Evolutionary conservation across 1,140 invertebrate genomes (phyloP), one percentile per base, ranked within the genome.

Genomic region (Drosophila sechellia): DNA sequence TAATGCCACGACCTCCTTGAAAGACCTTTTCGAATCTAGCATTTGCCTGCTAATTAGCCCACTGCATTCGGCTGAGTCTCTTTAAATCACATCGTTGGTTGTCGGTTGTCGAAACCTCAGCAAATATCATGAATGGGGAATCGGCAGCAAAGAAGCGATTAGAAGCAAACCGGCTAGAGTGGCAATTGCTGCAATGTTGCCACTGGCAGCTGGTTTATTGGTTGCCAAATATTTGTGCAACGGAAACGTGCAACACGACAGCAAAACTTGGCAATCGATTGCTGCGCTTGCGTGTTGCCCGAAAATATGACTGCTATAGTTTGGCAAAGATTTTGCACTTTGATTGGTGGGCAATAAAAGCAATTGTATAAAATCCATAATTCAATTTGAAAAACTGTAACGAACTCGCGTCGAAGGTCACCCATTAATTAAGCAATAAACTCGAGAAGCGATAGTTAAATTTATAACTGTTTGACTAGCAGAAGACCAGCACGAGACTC

Each of bases 181-280:
- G 65, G 54, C 49, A 69, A 46, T 56, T 68, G 58, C 40, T 54
- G 57, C 56, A 56, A 56, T 57, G 57, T 66, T 66, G 59, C 71
- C 59, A 74, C 45, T 65, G 58, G 39, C 70, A 74, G 49, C 42
- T 52, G 46, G 71, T 42, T 42, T 49, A 17, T 22, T 56, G 39
- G 61, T 77, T 77, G 57, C 74, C 74, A 77, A 77, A 77, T 77
- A 61, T 77, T 76, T 77, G 72, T 77, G 72, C 61, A 77, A 58
- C 53, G 63, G 49, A 76, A 77, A 77, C 49, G 37, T 34, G 49
- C 37, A 68, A 50, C 60, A 70, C 49, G 42, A 61, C 42, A 56
- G 42, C 56, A 75, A 64, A 31, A 31, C 25, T 55, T 55, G 15
- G 1, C 40, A 42, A 46, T 68, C 50, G 64, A 56, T 69, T 48